Evolutionary conservation across 2,797 vertebrate species (phyloP).

Genomic region (Oryzias dopingdopingensis): DNA sequence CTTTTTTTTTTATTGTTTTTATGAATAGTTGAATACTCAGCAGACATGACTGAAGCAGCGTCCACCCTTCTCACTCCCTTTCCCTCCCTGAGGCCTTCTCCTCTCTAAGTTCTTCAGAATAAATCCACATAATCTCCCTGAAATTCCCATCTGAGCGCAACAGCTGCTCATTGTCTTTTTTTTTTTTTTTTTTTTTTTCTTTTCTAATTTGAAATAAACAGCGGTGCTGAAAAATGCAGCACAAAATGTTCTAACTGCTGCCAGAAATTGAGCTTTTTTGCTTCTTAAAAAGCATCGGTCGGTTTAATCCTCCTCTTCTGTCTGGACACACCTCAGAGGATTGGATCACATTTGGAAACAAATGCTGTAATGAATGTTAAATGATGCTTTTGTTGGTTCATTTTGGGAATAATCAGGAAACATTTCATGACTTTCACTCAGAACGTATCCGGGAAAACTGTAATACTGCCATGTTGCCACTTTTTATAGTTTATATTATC

Average conservation of each 20-base stretch:
- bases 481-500: no score
- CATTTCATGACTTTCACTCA: no score
- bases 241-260: constrained; percentile 29
- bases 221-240: constrained; percentile 26
- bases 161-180: constrained; percentile 61
- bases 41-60: constrained; percentile 30
- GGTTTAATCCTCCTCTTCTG: no score
- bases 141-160: constrained; percentile 44
- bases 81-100: constrained; percentile 46
- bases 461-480: no score
- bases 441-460: no score
- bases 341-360: no score
- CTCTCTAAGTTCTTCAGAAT: constrained; percentile 42
- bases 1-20: not conserved
- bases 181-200: constrained; percentile 1
- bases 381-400: no score
- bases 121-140: constrained; percentile 67
- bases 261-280: constrained; percentile 2
- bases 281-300: no score
- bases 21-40: constrained; percentile 17
- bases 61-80: constrained; percentile 35
- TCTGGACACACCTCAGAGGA: no score
- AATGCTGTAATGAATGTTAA: no score
- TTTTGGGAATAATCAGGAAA: no score
- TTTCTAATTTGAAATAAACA: constrained; percentile 35